A percentile compares a stretch with the other conserved stretches of the same genome.
phyloP scores from a whole-genome alignment of 2,888 invertebrate species.

The Drosophila dives region DNA sequence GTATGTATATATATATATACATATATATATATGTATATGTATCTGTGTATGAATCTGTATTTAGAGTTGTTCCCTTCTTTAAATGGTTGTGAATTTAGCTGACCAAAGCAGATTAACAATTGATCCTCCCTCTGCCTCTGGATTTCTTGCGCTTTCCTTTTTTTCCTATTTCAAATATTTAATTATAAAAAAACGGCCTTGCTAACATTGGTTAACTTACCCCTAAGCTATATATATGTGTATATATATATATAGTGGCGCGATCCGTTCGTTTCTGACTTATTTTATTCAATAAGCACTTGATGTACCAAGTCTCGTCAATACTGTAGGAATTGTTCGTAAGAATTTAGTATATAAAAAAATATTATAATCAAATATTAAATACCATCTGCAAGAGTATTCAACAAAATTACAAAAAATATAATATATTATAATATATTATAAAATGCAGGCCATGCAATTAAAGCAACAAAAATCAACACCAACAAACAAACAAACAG shows the following conservation, averaged over 20 bases:
- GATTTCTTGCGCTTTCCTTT: constrained; percentile 21
- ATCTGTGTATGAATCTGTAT: not conserved
- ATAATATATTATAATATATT: no score
- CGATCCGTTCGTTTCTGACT: not conserved
- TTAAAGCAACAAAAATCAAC: constrained; percentile 3
- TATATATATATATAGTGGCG: not conserved
- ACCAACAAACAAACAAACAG: constrained; percentile 4
- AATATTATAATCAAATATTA: not conserved
- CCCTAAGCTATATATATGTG: not conserved
- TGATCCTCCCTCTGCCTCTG: constrained; percentile 11
- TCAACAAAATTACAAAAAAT: constrained; percentile 10
- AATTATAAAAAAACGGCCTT: not conserved
- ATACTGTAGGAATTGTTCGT: constrained; percentile 3
- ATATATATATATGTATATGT: not conserved
- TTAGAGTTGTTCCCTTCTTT: constrained; percentile 46
- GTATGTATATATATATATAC: not conserved
- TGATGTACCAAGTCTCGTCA: not conserved
- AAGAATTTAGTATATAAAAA: not conserved
- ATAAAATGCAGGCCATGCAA: constrained; percentile 21
- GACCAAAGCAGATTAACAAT: constrained; percentile 51
- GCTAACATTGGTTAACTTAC: not conserved
- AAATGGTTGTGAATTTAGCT: constrained; percentile 65
- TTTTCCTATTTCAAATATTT: not conserved
- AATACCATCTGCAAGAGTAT: constrained; percentile 3
- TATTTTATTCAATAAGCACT: not conserved